These are phyloP conservation scores for Falco punctatus DNA, from an alignment of 2,113 vertebrate species.

Conservation along the genomic window DNA sequence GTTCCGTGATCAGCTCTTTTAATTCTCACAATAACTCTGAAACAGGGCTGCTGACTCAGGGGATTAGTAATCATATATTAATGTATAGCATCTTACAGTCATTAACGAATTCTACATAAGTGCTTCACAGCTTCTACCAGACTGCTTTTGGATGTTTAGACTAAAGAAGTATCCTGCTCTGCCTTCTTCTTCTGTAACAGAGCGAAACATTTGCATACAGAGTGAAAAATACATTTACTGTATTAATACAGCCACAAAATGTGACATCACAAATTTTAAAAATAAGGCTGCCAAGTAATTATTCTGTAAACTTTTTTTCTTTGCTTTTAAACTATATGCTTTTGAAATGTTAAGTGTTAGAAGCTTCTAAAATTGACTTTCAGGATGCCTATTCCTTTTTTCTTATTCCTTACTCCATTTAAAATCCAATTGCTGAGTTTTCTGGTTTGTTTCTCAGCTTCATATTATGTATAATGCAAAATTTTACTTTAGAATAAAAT, in stretches of 20 bases:
- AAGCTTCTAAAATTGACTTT: background rate
- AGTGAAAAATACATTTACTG: background rate
- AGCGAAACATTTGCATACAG: background rate
- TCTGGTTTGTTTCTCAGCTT: background rate
- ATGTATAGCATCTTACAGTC: background rate
- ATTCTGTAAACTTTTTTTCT: background rate
- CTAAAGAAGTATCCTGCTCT: background rate
- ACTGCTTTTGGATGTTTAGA: background rate
- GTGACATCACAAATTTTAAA: background rate
- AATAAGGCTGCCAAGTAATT: background rate
- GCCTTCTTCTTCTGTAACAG: background rate
- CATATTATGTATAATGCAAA: background rate
- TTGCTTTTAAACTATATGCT: background rate
- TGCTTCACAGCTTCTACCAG: background rate
- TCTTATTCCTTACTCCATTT: background rate
- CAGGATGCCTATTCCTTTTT: background rate
- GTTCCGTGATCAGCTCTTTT: background rate
- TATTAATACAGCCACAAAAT: background rate
- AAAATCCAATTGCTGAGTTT: background rate
- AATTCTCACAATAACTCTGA: background rate
- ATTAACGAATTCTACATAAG: background rate
- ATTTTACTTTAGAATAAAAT: background rate
- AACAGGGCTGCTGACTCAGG: background rate
- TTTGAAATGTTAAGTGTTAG: background rate
- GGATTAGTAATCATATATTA: background rate